Percentiles rank a stretch among this genome's conserved stretches.
Conservation (phyloP, 1,140 invertebrate species). For the Euborellia annulipes region DNA sequence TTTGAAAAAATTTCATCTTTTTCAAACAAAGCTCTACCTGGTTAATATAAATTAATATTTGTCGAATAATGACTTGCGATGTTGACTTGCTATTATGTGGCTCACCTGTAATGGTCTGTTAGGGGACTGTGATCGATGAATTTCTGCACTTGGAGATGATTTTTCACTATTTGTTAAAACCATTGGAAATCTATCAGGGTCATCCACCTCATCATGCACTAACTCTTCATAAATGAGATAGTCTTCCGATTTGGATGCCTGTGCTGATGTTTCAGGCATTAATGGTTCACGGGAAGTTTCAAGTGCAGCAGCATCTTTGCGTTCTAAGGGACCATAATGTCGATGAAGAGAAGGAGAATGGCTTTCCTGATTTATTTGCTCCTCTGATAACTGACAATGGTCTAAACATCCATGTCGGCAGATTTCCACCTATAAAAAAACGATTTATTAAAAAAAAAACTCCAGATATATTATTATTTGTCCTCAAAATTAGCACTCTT, state of each 20-base stretch:
- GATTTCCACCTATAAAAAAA: slow-evolving; percentile 47
- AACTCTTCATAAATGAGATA: slow-evolving; percentile 20
- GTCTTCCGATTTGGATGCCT: slow-evolving; percentile 8
- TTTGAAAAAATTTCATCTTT: too few species aligned
- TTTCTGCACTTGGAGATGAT: neutral
- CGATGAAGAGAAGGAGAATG: slow-evolving; percentile 22
- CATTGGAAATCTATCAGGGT: too few species aligned
- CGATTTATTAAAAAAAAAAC: too few species aligned
- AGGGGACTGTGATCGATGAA: neutral
- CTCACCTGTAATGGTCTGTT: too few species aligned
- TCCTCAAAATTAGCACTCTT: too few species aligned
- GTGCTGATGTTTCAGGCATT: neutral
- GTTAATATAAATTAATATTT: too few species aligned
- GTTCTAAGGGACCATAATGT: slow-evolving; percentile 34
- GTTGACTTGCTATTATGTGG: too few species aligned
- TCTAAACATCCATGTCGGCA: slow-evolving; percentile 81
- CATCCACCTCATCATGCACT: slow-evolving; percentile 21
- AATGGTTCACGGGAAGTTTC: neutral
- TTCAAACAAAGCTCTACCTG: too few species aligned
- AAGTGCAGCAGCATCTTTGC: slow-evolving; percentile 28
- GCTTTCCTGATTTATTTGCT: slow-evolving; percentile 13
- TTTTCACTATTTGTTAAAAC: neutral
- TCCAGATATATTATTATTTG: too few species aligned
- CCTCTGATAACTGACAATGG: slow-evolving; percentile 54
- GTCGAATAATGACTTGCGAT: too few species aligned